Evolutionary conservation across 2,888 invertebrate species (phyloP), one percentile per base, ranked within the genome.

Genomic region (Heteropelma amictum): DNA sequence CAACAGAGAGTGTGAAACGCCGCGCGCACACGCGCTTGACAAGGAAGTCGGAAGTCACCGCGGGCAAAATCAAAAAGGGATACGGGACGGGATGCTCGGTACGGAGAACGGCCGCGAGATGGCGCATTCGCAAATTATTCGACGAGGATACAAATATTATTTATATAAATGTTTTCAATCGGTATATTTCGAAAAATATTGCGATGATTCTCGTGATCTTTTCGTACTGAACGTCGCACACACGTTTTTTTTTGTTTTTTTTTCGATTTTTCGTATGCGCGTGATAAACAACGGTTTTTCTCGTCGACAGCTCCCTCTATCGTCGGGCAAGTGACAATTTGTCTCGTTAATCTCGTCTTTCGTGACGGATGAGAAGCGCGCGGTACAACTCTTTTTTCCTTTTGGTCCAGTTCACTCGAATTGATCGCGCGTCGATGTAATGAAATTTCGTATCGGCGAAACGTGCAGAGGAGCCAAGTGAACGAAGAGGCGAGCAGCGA

Each of bases 401-500:
- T 45, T 49, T 42, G 35, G 61, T 40, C 26, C 63, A 42, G 58
- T 64, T 73, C 49, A 68, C 73, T 58, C 58, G 68, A 56, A 28
- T 51, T 45, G 49, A 42, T 45, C 17, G 45, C 58, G 51, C 61
- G 54, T 56, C 54, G 58, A 35, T 40, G 56, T 56, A 17, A 51
- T 47, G 49, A 38, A 42, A 33, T 51, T 56, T 56, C 33, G 56
- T 56, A 67, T 35, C 54, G 28, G 23, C 28, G 38, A 28, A 42
- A 23, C 17, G 26, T 12, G 26, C 26, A 53, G 10, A 14, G 38
- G 61, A 61, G 70, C 58, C 49, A n/a, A 12, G 61, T 38, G 19
- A 75, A 65, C 80, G 75, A 68, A n/a, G n/a, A n/a, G n/a, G 77
- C 80, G 72, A 82, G 85, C 85, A 76, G 81, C 83, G 85, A 83